These are phyloP conservation scores for Aphelenchoides bicaudatus DNA, from an alignment of 2,888 invertebrate species.

Conservation along the genomic window DNA sequence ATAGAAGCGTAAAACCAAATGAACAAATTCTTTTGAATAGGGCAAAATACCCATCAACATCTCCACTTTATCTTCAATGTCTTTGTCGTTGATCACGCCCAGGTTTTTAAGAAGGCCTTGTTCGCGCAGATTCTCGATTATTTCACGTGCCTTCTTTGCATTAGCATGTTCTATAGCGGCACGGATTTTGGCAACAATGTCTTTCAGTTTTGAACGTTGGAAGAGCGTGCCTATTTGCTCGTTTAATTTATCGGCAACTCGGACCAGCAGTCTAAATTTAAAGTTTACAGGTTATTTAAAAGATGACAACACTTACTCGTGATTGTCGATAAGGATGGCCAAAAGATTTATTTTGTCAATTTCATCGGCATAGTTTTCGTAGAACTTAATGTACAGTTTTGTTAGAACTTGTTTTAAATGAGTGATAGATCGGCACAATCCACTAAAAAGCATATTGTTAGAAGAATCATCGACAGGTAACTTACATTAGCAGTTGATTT, in stretches of 20 bases:
- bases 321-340: background rate
- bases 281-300: background rate
- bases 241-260: conserved; percentile 6
- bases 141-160: background rate
- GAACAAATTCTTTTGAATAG: conserved; percentile 11
- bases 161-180: conserved; percentile 4
- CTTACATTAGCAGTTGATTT: background rate
- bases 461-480: too few relatives aligned
- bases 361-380: conserved; percentile 17
- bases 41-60: conserved; percentile 6
- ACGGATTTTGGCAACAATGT: conserved; percentile 1
- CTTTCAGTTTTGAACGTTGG: background rate
- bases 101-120: background rate
- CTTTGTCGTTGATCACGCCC: background rate
- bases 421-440: background rate
- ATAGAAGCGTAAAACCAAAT: conserved; percentile 16
- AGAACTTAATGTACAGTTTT: conserved; percentile 10
- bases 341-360: conserved; percentile 2
- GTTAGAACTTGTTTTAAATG: conserved; percentile 13
- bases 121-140: background rate
- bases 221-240: conserved; percentile 4
- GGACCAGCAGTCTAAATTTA: conserved; percentile 7
- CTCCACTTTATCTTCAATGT: conserved; percentile 5
- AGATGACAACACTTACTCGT: background rate
- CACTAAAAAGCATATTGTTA: too few relatives aligned